A percentile compares a stretch with the other conserved stretches of the same genome.
Evolutionary conservation across 1,140 invertebrate species (phyloP).

Genomic region (Dinoponera quadriceps): DNA sequence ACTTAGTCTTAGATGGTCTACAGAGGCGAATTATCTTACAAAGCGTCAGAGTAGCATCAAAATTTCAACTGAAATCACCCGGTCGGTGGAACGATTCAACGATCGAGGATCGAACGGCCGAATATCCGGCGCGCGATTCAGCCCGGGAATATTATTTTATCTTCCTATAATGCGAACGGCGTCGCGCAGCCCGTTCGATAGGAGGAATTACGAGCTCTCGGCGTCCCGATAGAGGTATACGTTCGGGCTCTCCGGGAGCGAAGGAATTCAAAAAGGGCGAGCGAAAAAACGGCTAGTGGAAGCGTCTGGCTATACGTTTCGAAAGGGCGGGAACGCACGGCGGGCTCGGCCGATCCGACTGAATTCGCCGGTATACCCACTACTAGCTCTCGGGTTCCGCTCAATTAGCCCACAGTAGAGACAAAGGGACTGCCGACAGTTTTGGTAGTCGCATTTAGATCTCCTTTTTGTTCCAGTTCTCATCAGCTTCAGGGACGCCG

Average conservation of each 20-base stretch:
- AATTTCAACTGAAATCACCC: too few relatives aligned
- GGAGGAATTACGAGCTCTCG: constrained; percentile 32
- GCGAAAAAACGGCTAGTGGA: constrained; percentile 55
- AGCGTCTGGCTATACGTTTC: constrained; percentile 41
- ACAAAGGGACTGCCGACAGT: constrained; percentile 69
- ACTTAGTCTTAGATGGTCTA: too few relatives aligned
- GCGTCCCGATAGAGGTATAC: constrained; percentile 22
- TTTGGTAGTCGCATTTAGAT: constrained; percentile 55
- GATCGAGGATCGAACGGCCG: neutral
- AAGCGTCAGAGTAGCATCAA: too few relatives aligned
- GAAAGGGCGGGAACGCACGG: constrained; percentile 39
- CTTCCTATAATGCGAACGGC: neutral
- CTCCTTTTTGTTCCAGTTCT: constrained; percentile 15
- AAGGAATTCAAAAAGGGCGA: constrained; percentile 71
- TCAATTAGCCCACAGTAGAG: constrained; percentile 71
- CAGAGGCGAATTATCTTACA: too few relatives aligned
- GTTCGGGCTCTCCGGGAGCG: constrained; percentile 11
- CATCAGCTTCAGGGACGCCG: constrained; percentile 22
- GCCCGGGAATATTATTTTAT: constrained; percentile 8
- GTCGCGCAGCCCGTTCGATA: neutral
- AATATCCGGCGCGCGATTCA: neutral
- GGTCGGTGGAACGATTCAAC: neutral
- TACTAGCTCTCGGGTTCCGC: constrained; percentile 43
- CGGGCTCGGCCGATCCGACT: constrained; percentile 27
- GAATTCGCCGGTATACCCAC: constrained; percentile 55